Evolutionary conservation across 1,140 invertebrate genomes (phyloP).

Genomic region (Drosophila leontia): DNA sequence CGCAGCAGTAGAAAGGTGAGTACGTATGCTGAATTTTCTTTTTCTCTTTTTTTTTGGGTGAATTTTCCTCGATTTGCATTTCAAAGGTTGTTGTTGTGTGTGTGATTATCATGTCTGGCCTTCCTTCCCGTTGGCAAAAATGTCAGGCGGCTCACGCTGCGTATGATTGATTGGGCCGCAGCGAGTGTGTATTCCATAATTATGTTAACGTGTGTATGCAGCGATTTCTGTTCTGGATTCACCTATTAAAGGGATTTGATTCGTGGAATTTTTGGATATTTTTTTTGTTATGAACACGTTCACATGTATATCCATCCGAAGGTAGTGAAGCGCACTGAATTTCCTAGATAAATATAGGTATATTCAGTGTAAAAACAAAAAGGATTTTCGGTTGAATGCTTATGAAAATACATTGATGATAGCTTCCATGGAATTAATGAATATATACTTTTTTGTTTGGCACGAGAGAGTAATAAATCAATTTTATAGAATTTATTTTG

Average conservation of each 20-base stretch:
- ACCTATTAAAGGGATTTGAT: slow-evolving; percentile 26
- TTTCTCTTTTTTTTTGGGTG: slow-evolving; percentile 38
- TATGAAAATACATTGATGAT: slow-evolving; percentile 23
- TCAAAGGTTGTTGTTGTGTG: slow-evolving; percentile 54
- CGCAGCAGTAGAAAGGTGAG: slow-evolving; percentile 48
- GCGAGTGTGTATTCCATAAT: slow-evolving; percentile 28
- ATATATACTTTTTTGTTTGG: background rate
- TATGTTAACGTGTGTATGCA: slow-evolving; percentile 28
- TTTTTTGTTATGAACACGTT: background rate
- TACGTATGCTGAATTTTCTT: slow-evolving; percentile 36
- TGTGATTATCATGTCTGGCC: slow-evolving; percentile 63
- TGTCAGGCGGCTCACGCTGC: slow-evolving; percentile 54
- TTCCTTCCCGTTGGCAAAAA: slow-evolving; percentile 7
- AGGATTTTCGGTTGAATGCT: slow-evolving; percentile 20
- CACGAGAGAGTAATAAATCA: background rate
- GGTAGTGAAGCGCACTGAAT: slow-evolving; percentile 18
- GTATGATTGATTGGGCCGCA: slow-evolving; percentile 76
- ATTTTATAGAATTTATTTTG: background rate
- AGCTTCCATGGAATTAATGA: slow-evolving; percentile 3
- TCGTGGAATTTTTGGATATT: slow-evolving; percentile 7
- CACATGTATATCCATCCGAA: background rate
- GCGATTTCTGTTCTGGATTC: slow-evolving; percentile 13
- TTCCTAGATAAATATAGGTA: slow-evolving; percentile 4
- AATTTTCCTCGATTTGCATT: slow-evolving; percentile 59
- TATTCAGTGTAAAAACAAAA: slow-evolving; percentile 12